These are phyloP conservation scores for Prenolepis imparis DNA, from an alignment of 2,888 invertebrate genomes.

Conservation along the genomic window DNA sequence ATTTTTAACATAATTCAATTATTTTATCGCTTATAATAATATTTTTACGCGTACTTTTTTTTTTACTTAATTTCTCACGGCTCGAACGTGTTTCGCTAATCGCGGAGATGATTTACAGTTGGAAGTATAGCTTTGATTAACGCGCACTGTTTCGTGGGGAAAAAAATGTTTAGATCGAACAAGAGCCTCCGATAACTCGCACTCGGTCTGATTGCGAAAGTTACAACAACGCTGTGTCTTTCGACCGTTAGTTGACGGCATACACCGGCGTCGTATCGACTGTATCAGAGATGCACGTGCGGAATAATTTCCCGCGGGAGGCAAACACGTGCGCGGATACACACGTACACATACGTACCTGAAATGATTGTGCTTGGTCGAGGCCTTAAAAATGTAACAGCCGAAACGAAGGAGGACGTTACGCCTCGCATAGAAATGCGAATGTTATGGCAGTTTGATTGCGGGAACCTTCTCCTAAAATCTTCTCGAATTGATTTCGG, in stretches of 20 bases:
- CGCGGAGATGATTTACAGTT: not conserved
- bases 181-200: slow-evolving; percentile 32
- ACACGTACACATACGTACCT: slow-evolving; percentile 13
- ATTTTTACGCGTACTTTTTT: not conserved
- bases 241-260: slow-evolving; percentile 48
- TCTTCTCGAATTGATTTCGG: slow-evolving; percentile 17
- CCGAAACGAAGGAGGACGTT: slow-evolving; percentile 34
- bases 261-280: slow-evolving; percentile 42
- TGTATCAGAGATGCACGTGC: slow-evolving; percentile 46
- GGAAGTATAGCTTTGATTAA: slow-evolving; percentile 18
- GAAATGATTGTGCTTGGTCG: slow-evolving; percentile 4
- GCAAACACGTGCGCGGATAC: slow-evolving; percentile 64
- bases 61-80: not conserved
- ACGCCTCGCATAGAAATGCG: slow-evolving; percentile 50
- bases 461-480: slow-evolving; percentile 16
- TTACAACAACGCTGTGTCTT: slow-evolving; percentile 57
- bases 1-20: slow-evolving; percentile 4
- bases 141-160: not conserved
- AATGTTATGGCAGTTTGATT: slow-evolving; percentile 55
- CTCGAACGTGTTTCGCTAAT: not conserved
- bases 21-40: not conserved
- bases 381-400: slow-evolving; percentile 58
- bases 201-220: slow-evolving; percentile 52
- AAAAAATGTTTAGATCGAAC: slow-evolving; percentile 19
- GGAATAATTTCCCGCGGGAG: slow-evolving; percentile 85